Evolutionary conservation across 2,113 vertebrate species (phyloP), one percentile per base, ranked within the genome.

Genomic region (Chitala chitala): DNA sequence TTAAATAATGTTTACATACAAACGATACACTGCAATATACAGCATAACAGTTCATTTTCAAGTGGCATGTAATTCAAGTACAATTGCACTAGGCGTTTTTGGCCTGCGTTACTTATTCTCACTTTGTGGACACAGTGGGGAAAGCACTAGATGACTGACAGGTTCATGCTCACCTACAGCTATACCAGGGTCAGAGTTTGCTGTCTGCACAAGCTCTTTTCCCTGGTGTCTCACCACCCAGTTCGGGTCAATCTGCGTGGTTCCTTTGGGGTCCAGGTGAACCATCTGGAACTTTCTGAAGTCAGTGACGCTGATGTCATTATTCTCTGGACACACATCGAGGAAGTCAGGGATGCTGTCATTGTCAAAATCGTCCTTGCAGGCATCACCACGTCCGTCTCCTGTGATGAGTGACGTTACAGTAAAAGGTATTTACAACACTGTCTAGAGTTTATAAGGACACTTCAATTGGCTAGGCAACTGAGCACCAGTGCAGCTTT

Each of bases 261-360:
- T 99, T 76, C 97, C 97, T 87, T 98, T 98, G 56, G 97, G 97
- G 82, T 99, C 97, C 84, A 99, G 75, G 61, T 92, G 96, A 68
- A 99, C 97, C 97, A 98, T 98, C 84, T 99, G 97, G 87, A 99
- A 98, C 84, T 99, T 99, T 69, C 95, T 89, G 84, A 99, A 98
- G 86, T 99, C 96, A 0, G 97, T 99, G 81, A 90, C 89, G 31
- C 93, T 95, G 80, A 99, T 96, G 72, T 92, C 97, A 9, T 81
- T 91, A 83, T 99, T 98, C 82, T 98, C 96, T 0, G 97, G 97
- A 42, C 97, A 99, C 33, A 95, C 94, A 9, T 99, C 97, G 4
- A 92, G 88, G 66, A 96, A 94, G 82, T 99, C 97, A 0, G 94
- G 97, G 76, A 99, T 84, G 0, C 7, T 94, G 84, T 99, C 97